phyloP scores from a whole-genome alignment of 2,113 vertebrate genomes.

The Apeltes quadracus region DNA sequence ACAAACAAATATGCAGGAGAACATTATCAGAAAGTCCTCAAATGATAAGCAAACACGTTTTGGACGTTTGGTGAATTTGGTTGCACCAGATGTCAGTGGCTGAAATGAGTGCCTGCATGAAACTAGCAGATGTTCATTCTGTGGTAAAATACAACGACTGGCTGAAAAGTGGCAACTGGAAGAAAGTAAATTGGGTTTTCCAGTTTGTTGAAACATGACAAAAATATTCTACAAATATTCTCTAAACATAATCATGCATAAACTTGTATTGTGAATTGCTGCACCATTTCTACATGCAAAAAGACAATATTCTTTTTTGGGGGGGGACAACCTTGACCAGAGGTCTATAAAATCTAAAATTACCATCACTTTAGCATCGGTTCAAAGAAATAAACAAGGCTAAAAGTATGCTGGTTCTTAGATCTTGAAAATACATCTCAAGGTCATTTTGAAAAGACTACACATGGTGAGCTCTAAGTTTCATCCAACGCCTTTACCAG shows the following conservation, averaged over 20 bases:
- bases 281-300: slow-evolving; percentile 7
- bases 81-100: slow-evolving; percentile 2
- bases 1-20: too few species aligned
- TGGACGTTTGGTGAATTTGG: background rate
- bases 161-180: background rate
- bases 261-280: background rate
- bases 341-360: slow-evolving; percentile 12
- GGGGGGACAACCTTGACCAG: background rate
- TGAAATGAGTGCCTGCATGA: background rate
- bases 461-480: slow-evolving; percentile 73
- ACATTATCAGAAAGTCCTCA: too few species aligned
- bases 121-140: background rate
- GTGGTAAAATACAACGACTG: background rate
- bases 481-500: slow-evolving; percentile 72
- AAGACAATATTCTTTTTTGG: background rate
- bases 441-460: slow-evolving; percentile 71
- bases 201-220: background rate
- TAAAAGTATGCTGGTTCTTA: slow-evolving; percentile 39
- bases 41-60: background rate
- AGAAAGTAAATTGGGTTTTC: background rate
- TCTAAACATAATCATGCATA: background rate
- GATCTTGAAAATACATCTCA: slow-evolving; percentile 59
- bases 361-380: slow-evolving; percentile 20
- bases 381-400: slow-evolving; percentile 21
- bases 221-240: background rate